Evolutionary conservation across 2,888 invertebrate genomes (phyloP).

Genomic region (Aleiodes alternator): DNA sequence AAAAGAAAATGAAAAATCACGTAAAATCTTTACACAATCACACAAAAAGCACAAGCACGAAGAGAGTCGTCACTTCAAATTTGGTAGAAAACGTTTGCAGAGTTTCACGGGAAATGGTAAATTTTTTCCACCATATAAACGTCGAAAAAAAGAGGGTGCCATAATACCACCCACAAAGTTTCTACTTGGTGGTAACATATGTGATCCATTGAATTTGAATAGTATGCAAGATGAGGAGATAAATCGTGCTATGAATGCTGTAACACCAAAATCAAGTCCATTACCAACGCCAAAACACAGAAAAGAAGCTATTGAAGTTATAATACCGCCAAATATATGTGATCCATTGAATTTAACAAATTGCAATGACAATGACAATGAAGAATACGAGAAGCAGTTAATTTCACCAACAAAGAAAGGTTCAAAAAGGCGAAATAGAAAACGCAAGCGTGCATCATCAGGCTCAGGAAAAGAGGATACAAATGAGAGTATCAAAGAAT

Average conservation of each 20-base stretch:
- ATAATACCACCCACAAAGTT: slow-evolving; percentile 95
- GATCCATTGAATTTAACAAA: slow-evolving; percentile 90
- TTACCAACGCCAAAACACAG: slow-evolving; percentile 88
- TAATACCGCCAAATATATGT: slow-evolving; percentile 93
- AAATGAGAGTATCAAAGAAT: slow-evolving; percentile 75
- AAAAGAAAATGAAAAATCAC: slow-evolving; percentile 69
- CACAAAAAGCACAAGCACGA: slow-evolving; percentile 74
- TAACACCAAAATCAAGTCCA: slow-evolving; percentile 95
- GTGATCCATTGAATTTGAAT: slow-evolving; percentile 95
- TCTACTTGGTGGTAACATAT: slow-evolving; percentile 94
- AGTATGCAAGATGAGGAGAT: slow-evolving; percentile 90
- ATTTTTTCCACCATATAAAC: slow-evolving; percentile 85
- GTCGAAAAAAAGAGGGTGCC: slow-evolving; percentile 83
- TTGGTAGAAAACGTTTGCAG: slow-evolving; percentile 81
- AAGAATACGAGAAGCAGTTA: slow-evolving; percentile 88
- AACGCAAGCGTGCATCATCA: slow-evolving; percentile 79
- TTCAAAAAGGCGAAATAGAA: slow-evolving; percentile 81
- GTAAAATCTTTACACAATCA: slow-evolving; percentile 63
- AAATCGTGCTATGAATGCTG: slow-evolving; percentile 89
- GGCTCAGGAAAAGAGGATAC: slow-evolving; percentile 75
- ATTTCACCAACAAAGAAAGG: slow-evolving; percentile 83
- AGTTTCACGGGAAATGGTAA: slow-evolving; percentile 83
- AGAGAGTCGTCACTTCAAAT: slow-evolving; percentile 71
- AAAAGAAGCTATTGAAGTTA: slow-evolving; percentile 90
- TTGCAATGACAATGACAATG: slow-evolving; percentile 86